phyloP scores from a whole-genome alignment of 2,888 invertebrate species.

The Lasius platythorax region DNA sequence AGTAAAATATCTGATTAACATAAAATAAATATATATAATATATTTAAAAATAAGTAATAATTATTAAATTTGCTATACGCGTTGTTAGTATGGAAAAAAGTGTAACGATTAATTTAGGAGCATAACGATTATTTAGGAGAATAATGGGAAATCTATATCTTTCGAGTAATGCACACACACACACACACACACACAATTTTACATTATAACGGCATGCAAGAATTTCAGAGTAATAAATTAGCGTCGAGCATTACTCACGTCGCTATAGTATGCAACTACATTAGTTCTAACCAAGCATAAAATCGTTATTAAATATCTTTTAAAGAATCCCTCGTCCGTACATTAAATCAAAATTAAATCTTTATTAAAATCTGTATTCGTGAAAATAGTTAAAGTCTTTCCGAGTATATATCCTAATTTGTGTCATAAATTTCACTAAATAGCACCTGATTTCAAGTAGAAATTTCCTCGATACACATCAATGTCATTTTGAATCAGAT shows the following conservation, averaged over 20 bases:
- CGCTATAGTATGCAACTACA: constrained; percentile 21
- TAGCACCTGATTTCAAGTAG: constrained; percentile 2
- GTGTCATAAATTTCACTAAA: constrained; percentile 5
- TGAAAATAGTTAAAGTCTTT: constrained; percentile 6
- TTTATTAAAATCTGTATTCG: not conserved
- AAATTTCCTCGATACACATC: constrained; percentile 8
- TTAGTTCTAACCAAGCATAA: constrained; percentile 34
- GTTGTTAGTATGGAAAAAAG: not conserved
- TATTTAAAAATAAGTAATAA: not conserved
- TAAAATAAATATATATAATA: not conserved
- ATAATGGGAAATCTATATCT: constrained; percentile 27
- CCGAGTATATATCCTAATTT: constrained; percentile 3
- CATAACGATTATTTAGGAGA: constrained; percentile 8
- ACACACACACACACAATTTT: not conserved
- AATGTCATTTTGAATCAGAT: constrained; percentile 5
- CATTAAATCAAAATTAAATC: constrained; percentile 25
- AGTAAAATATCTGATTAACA: not conserved
- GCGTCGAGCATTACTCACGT: constrained; percentile 20
- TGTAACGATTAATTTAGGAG: no score
- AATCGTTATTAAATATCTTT: constrained; percentile 42
- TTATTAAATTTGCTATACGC: not conserved
- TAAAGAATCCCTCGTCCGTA: constrained; percentile 10
- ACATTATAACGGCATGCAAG: constrained; percentile 26
- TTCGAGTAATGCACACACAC: not conserved
- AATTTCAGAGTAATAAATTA: constrained; percentile 35